phyloP scores from a whole-genome alignment of 1,140 invertebrate genomes.

The Pinna nobilis region DNA sequence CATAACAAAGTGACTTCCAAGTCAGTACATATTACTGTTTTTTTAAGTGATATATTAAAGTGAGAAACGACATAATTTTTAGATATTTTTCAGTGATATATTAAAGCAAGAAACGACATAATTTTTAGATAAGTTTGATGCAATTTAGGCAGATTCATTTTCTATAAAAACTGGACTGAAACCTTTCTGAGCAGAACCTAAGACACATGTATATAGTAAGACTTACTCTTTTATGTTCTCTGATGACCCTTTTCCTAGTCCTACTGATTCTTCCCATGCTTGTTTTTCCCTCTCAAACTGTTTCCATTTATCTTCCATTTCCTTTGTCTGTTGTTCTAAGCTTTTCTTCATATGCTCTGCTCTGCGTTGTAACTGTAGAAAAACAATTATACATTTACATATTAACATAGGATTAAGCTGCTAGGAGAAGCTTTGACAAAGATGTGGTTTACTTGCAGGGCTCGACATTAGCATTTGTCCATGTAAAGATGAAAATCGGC shows the following conservation, averaged over 20 bases:
- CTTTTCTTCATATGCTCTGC: slow-evolving; percentile 74
- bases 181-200: not conserved
- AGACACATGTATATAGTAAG: not conserved
- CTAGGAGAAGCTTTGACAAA: not conserved
- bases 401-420: too few species aligned
- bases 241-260: slow-evolving; percentile 62
- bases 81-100: not conserved
- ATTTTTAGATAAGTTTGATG: not conserved
- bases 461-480: not conserved
- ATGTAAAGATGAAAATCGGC: too few species aligned
- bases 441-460: not conserved
- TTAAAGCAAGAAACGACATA: not conserved
- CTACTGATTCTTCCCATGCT: slow-evolving; percentile 85
- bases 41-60: not conserved
- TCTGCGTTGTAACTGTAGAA: slow-evolving; percentile 73
- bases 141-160: not conserved
- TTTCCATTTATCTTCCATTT: slow-evolving; percentile 91
- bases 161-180: not conserved
- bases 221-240: slow-evolving; percentile 72
- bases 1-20: too few species aligned
- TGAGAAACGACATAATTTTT: not conserved
- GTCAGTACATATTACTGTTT: too few species aligned
- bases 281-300: slow-evolving; percentile 91
- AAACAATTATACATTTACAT: too few species aligned
- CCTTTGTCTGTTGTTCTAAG: slow-evolving; percentile 85